These are phyloP conservation scores for Hydrozoanthus gracilis DNA, from an alignment of 92 coral and sea anemone genomes.

Conservation along the genomic window DNA sequence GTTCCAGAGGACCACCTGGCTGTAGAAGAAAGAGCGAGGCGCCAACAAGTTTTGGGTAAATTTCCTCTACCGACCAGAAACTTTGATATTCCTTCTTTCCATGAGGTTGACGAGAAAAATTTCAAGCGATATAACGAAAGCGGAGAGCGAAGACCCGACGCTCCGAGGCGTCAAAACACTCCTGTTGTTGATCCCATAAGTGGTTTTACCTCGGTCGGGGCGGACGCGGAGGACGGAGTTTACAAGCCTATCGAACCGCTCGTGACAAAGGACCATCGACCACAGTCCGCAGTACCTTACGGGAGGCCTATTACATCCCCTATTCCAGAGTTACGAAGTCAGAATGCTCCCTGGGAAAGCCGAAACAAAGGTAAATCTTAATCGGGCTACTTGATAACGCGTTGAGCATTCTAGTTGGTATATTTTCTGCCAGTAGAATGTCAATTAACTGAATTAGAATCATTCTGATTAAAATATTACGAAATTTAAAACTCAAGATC, in stretches of 20 bases:
- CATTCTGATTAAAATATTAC: no score
- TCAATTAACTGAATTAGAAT: no score
- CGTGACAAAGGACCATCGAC: slow-evolving; percentile 79
- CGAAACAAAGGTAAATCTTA: slow-evolving; percentile 62
- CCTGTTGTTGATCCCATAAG: slow-evolving; percentile 88
- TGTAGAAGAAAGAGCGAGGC: slow-evolving; percentile 71
- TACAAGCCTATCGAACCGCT: slow-evolving; percentile 84
- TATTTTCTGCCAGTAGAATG: no score
- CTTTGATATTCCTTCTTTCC: slow-evolving; percentile 77
- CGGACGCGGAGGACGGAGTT: slow-evolving; percentile 85
- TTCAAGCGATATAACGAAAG: slow-evolving; percentile 70
- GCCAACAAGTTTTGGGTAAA: slow-evolving; percentile 79
- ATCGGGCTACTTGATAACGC: not conserved
- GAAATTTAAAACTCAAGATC: not conserved
- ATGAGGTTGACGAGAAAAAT: slow-evolving; percentile 77
- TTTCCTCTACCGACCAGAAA: slow-evolving; percentile 71
- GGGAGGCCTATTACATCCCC: slow-evolving; percentile 85
- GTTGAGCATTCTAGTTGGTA: no score
- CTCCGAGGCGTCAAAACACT: slow-evolving; percentile 82
- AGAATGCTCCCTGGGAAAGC: slow-evolving; percentile 82
- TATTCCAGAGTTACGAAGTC: slow-evolving; percentile 67
- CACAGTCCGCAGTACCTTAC: slow-evolving; percentile 85
- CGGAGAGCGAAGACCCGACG: slow-evolving; percentile 86
- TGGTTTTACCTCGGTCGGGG: slow-evolving; percentile 91
- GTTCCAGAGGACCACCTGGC: slow-evolving; percentile 85